These are phyloP conservation scores for Leptopilina syphax DNA, from an alignment of 2,888 invertebrate genomes.

Conservation along the genomic window DNA sequence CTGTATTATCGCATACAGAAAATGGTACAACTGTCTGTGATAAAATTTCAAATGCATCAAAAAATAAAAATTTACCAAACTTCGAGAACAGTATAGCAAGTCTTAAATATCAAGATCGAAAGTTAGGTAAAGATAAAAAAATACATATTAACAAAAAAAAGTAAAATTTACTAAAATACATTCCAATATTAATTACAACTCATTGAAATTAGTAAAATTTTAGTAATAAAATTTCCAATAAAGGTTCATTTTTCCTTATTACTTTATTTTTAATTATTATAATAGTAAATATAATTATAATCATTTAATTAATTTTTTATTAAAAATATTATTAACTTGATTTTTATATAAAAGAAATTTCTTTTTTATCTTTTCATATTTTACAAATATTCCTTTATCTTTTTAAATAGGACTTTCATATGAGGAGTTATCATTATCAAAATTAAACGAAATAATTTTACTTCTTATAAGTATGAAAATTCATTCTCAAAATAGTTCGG, in stretches of 20 bases:
- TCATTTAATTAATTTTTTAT: too few relatives aligned
- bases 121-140: too few relatives aligned
- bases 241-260: too few relatives aligned
- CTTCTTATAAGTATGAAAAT: neutral
- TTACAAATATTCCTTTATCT: neutral
- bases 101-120: neutral
- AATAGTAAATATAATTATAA: too few relatives aligned
- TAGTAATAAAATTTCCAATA: too few relatives aligned
- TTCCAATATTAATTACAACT: neutral
- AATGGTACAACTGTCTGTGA: neutral
- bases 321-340: too few relatives aligned
- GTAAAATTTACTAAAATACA: neutral
- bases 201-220: too few relatives aligned
- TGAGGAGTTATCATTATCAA: neutral
- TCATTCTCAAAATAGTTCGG: neutral
- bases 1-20: neutral
- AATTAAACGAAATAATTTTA: slow-evolving; percentile 4
- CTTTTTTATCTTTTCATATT: neutral
- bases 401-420: neutral
- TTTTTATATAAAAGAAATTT: too few relatives aligned
- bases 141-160: too few relatives aligned
- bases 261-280: too few relatives aligned
- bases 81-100: neutral
- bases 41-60: neutral
- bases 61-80: neutral